phyloP scores from a whole-genome alignment of 2,797 vertebrate genomes.

The Gymnodraco acuticeps region DNA sequence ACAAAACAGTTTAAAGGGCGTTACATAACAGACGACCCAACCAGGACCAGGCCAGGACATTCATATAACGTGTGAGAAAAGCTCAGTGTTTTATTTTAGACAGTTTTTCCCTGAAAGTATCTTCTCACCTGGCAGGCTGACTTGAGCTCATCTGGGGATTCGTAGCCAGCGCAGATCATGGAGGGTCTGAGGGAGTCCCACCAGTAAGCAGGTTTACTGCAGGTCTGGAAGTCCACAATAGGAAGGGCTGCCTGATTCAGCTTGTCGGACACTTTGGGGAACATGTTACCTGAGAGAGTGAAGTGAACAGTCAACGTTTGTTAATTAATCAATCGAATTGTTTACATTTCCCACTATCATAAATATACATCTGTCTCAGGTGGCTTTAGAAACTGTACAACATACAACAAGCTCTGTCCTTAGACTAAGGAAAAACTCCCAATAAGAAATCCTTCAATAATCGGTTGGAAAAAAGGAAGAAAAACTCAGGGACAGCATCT shows the following conservation, averaged over 20 bases:
- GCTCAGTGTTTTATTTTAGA: neutral
- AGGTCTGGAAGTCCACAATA: slow-evolving; percentile 78
- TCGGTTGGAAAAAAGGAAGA: too few species aligned
- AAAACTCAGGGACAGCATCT: too few species aligned
- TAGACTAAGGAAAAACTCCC: too few species aligned
- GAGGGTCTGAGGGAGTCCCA: slow-evolving; percentile 78
- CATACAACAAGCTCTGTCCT: too few species aligned
- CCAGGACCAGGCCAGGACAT: slow-evolving; percentile 13
- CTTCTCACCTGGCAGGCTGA: slow-evolving; percentile 83
- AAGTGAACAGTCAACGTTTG: slow-evolving; percentile 14
- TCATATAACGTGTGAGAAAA: slow-evolving; percentile 39
- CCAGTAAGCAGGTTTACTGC: slow-evolving; percentile 83
- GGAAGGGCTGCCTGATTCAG: slow-evolving; percentile 82
- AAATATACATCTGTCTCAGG: too few species aligned
- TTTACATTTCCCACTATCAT: too few species aligned
- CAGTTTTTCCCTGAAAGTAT: too few species aligned
- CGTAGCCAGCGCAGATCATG: slow-evolving; percentile 84
- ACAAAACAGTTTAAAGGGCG: slow-evolving; percentile 58
- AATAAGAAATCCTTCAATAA: too few species aligned
- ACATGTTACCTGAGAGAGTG: slow-evolving; percentile 56
- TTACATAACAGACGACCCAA: slow-evolving; percentile 50
- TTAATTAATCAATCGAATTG: too few species aligned
- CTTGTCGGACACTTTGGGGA: slow-evolving; percentile 69
- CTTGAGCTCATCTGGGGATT: slow-evolving; percentile 83
- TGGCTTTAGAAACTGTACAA: too few species aligned